These are phyloP conservation scores for Menura novaehollandiae DNA, from an alignment of 2,113 vertebrate species.

Conservation along the genomic window DNA sequence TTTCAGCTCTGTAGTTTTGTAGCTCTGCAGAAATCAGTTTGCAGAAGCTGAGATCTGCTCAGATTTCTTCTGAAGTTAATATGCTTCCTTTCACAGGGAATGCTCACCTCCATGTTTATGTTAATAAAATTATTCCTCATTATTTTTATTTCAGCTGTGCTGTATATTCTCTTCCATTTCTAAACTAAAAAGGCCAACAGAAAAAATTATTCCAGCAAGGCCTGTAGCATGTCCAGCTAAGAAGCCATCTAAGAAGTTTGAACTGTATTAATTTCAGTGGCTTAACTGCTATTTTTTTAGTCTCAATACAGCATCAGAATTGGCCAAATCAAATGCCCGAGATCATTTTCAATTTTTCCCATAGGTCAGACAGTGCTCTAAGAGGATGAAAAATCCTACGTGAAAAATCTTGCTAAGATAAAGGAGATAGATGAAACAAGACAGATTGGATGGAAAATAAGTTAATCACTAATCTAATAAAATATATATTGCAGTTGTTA, in stretches of 20 bases:
- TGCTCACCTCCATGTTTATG: background rate
- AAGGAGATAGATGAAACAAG: background rate
- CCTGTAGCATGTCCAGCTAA: background rate
- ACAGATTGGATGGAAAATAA: background rate
- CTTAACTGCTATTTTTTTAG: background rate
- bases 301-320: background rate
- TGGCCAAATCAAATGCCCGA: background rate
- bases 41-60: background rate
- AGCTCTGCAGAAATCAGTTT: background rate
- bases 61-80: background rate
- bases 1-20: background rate
- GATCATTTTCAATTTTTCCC: background rate
- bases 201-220: background rate
- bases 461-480: background rate
- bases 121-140: background rate
- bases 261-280: background rate
- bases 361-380: background rate
- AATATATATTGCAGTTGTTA: background rate
- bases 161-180: background rate
- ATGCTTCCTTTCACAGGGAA: background rate
- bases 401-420: background rate
- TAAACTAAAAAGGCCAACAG: background rate
- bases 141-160: background rate
- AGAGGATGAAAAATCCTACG: background rate
- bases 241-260: background rate